Evolutionary conservation across 2,888 invertebrate genomes (phyloP), one percentile per base, ranked within the genome.

Genomic region (Philhelius pedissequus): DNA sequence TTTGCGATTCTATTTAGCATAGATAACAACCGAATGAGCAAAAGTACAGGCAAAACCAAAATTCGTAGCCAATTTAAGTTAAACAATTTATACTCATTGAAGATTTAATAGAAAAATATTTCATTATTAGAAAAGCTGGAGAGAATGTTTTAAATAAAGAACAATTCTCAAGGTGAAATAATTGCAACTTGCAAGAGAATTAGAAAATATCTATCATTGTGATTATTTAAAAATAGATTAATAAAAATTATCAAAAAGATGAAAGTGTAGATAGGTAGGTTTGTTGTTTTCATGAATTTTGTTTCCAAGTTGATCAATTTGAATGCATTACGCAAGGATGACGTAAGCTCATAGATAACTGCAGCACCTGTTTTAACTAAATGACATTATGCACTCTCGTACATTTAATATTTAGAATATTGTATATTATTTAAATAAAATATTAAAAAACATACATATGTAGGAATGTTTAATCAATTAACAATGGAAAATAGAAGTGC

Each of bases 281-380:
- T 40, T 30, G 6, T 48, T 6, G n/a, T 30, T 18, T 48, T 64
- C 13, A 18, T 62, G n/a, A 38, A 18, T 62, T 20, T 20, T 62
- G 73, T 78, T 50, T 78, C 64, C 69, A 78, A 74, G 74, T 62
- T 58, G 74, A 74, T 74, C 78, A 74, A 74, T 50, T 48, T 22
- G 69, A 78, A 18, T 83, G 78, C 83, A 78, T 83, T 83, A 83
- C 78, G 83, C 83, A 83, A 83, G 25, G 32, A 52, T 83, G 83
- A 78, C 83, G 83, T 74, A 83, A 83, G 78, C 73, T 25, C 20
- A 22, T 66, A 71, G 50, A 35, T 76, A n/a, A 38, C 9, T 71
- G 76, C 66, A 75, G 8, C 58, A 20, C 15, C 48, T 27, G 54
- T 70, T 25, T 52, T 13, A 22, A 38, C n/a, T 45, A 35, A 6